Conservation (phyloP, 2,888 invertebrate genomes). For the Mamestra brassicae region DNA sequence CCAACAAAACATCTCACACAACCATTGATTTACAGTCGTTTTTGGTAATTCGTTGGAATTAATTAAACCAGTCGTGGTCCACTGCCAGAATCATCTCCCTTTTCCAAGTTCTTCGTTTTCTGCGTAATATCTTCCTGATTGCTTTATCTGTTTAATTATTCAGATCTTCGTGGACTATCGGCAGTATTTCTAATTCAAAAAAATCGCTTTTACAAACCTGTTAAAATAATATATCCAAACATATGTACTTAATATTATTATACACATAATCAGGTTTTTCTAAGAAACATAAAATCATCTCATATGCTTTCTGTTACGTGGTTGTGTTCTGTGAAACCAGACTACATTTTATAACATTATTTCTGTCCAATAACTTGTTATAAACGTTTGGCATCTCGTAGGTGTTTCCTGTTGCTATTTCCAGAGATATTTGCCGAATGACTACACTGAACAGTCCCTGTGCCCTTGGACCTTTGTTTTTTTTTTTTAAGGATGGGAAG, state of each 20-base stretch:
- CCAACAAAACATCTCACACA: not conserved
- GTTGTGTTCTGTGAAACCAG: not conserved
- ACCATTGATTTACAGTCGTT: not conserved
- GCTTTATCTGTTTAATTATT: not conserved
- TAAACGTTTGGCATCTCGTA: conserved; percentile 33
- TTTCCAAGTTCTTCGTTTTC: not conserved
- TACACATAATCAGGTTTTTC: not conserved
- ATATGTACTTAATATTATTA: not conserved
- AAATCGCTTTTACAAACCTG: not conserved
- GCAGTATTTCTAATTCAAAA: not conserved
- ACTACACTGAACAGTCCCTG: conserved; percentile 20
- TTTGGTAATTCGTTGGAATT: not conserved
- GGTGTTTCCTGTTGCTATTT: conserved; percentile 58
- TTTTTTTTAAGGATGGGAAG: too few relatives aligned
- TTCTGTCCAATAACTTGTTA: conserved; percentile 18
- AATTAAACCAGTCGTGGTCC: not conserved
- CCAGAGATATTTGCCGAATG: conserved; percentile 21
- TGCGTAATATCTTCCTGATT: not conserved
- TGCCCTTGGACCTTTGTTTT: conserved; percentile 37
- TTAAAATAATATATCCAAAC: not conserved
- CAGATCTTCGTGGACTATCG: not conserved
- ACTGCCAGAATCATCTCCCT: not conserved
- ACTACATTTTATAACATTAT: conserved; percentile 40
- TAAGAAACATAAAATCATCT: not conserved
- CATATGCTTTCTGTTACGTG: conserved; percentile 8